Percentiles rank a stretch among this genome's conserved stretches.
phyloP scores from a whole-genome alignment of 2,113 vertebrate species.

The Nycticebus coucang region DNA sequence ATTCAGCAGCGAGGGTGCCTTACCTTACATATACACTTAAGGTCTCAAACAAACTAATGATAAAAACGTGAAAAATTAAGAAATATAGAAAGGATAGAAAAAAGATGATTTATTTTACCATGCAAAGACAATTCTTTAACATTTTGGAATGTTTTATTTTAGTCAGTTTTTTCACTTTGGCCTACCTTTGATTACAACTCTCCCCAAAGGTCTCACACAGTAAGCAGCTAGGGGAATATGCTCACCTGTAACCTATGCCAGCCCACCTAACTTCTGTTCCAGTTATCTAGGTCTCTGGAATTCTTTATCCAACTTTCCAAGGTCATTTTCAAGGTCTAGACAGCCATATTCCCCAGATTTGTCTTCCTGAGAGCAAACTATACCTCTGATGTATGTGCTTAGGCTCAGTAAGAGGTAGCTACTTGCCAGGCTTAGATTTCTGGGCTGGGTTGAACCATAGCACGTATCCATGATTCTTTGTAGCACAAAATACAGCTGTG shows the following conservation, averaged over 20 bases:
- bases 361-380: background rate
- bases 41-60: background rate
- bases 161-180: background rate
- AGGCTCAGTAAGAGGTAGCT: background rate
- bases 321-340: background rate
- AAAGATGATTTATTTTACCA: background rate
- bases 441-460: background rate
- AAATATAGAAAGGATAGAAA: background rate
- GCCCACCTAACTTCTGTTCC: background rate
- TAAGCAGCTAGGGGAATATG: background rate
- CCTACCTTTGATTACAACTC: background rate
- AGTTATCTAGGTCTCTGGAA: background rate
- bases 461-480: background rate
- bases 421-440: background rate
- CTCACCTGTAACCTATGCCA: background rate
- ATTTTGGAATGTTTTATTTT: background rate
- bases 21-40: background rate
- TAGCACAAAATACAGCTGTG: background rate
- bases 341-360: background rate
- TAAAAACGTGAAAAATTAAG: background rate
- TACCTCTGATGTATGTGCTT: background rate
- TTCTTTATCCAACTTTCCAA: background rate
- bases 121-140: constrained; percentile 31
- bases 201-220: background rate
- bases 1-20: background rate